A percentile compares a stretch with the other conserved stretches of the same genome.
These are phyloP conservation scores for Schizotus pectinicornis DNA, from an alignment of 2,888 invertebrate species.

Conservation along the genomic window DNA sequence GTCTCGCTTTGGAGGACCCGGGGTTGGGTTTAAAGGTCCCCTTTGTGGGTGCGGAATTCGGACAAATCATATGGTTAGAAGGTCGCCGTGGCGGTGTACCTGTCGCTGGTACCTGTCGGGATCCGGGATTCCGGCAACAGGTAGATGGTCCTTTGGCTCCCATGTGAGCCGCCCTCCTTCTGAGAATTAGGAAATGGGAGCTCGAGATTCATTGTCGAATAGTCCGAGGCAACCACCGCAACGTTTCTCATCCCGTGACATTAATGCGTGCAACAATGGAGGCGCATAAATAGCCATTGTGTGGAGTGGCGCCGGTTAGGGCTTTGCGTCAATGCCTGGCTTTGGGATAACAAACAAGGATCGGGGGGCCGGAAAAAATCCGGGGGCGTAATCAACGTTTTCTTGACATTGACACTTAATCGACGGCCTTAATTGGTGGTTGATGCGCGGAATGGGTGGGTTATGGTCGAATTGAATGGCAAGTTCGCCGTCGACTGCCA, in stretches of 20 bases:
- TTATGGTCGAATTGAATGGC: conserved; percentile 24
- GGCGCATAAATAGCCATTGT: conserved; percentile 33
- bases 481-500: conserved; percentile 30
- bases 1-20: too few relatives aligned
- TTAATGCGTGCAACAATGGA: conserved; percentile 17
- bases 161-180: conserved; percentile 32
- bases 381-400: conserved; percentile 3
- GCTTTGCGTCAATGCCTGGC: conserved; percentile 1
- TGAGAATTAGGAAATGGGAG: conserved; percentile 43
- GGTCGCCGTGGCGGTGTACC: not conserved
- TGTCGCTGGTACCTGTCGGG: conserved; percentile 39
- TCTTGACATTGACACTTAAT: conserved; percentile 19
- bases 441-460: not conserved
- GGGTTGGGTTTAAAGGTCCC: too few relatives aligned
- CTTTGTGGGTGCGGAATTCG: conserved; percentile 1
- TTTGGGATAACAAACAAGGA: too few relatives aligned
- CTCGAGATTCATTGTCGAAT: conserved; percentile 37
- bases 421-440: conserved; percentile 5
- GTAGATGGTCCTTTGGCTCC: conserved; percentile 13
- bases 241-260: conserved; percentile 38
- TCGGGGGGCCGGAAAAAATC: not conserved
- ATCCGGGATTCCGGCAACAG: conserved; percentile 4
- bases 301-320: conserved; percentile 33
- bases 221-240: conserved; percentile 30
- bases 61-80: too few relatives aligned